Conservation (phyloP, 2,797 vertebrate genomes). For the Sebastes itinus region DNA sequence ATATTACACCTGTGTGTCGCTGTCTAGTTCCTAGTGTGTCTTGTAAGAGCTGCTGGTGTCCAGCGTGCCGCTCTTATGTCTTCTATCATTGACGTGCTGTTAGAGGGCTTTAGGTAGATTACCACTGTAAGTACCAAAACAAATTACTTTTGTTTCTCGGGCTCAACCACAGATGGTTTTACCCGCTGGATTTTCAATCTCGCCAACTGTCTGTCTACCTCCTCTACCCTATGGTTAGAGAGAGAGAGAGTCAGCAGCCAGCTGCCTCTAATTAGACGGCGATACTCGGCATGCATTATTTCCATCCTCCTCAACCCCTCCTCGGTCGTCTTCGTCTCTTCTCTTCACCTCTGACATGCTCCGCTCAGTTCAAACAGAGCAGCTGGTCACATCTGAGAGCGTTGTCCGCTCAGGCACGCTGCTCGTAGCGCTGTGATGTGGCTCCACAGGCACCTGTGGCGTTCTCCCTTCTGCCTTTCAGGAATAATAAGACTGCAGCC, state of each 20-base stretch:
- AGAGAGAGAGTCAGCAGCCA: slow-evolving; percentile 1
- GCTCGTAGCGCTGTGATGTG: background rate
- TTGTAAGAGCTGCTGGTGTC: background rate
- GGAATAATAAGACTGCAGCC: background rate
- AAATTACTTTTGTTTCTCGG: background rate
- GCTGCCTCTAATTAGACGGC: slow-evolving; percentile 43
- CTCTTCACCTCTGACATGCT: background rate
- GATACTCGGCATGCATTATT: slow-evolving; percentile 27
- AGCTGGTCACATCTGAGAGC: slow-evolving; percentile 29
- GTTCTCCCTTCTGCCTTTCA: background rate
- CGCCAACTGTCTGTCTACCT: background rate
- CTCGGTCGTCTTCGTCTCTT: background rate
- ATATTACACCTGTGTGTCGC: background rate
- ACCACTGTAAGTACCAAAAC: background rate
- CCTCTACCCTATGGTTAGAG: background rate
- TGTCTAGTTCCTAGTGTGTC: background rate
- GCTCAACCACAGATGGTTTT: slow-evolving; percentile 5
- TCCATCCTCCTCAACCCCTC: background rate
- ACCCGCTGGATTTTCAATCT: background rate
- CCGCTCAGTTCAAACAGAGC: slow-evolving; percentile 20
- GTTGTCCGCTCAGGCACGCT: background rate
- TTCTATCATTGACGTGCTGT: background rate
- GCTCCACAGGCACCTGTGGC: background rate
- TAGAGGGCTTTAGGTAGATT: background rate
- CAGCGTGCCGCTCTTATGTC: background rate